Base-by-base conservation (phyloP, 1,140 invertebrate species). In the Trichonephila clavipes region DNA sequence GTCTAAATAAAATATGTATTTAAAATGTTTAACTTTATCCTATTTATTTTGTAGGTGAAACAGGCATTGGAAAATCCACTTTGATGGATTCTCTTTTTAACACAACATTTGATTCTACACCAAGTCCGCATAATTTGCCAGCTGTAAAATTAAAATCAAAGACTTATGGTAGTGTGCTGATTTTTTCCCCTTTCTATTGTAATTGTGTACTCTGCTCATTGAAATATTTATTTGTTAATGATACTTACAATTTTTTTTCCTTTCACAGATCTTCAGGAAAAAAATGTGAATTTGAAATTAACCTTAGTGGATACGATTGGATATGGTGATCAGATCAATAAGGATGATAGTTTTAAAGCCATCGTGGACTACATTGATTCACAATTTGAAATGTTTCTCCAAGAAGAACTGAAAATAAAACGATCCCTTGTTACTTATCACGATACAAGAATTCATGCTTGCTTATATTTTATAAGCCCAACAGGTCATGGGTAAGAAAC, bases 301-400 rank as follows among this genome's bases (percentile, higher is more conserved):
- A 99, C 99, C 0, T 97, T 99, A 94, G 98, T 99, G 64, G 99
- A 99, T 95, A 99, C 99, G 0, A 98, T 99, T 87, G 99, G 99
- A 1, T 99, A 99, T 96, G 99, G 99, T 24, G 99, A 99, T 96
- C 99, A 99, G 96, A 99, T 99, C 88, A 99, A 99, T 96, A 99
- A 99, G 96, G 98, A 99, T 95, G 99, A 99, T 51, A 94, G 94
- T 83, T 94, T 94, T 24, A 94, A 94, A 86, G 24, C 99, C 0
- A 98, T 99, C 82, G 98, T 99, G 21, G 98, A 99, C 95, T 99
- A 99, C 95, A 99, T 99, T 94, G 99, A 99, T 96, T 97, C 97
- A 10, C 99, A 99, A 96, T 99, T 99, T 96, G 99, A 99, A 95
- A 97, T 98, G 0, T 99, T 99, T 96, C 96, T 99, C 4, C 96